Evolutionary conservation across 2,888 invertebrate genomes (phyloP), one percentile per base, ranked within the genome.

Genomic region (Meta bourneti): DNA sequence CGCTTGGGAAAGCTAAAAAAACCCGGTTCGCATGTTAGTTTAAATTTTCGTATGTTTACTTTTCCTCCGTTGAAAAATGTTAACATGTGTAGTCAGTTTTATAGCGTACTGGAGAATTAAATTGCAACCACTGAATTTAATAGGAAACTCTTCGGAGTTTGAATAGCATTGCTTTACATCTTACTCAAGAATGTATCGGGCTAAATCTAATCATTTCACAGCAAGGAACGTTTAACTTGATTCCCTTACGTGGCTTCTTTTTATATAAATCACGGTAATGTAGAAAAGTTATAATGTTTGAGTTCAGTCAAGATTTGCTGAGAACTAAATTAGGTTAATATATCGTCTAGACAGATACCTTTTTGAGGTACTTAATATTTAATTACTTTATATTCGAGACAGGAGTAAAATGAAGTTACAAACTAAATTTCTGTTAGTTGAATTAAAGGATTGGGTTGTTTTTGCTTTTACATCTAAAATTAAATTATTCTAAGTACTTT

Each of bases 41-140:
- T 34, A 84, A 84, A 84, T 52, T 74, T 72, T 52, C 54, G 61
- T 13, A 34, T 34, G 54, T 84, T 84, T 84, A 11, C 49, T 82
- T 61, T 82, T 54, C 7, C 48, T 48, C 20, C 20, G 9, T 16
- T 51, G 79, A 74, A 84, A 34, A 74, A 72, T 84, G 34, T 75
- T 84, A 84, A 51, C 61, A 74, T 52, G 13, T 54, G n/a, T 54
- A 74, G 9, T 72, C 34, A 74, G 72, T 74, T 61, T 72, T 54
- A 61, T 16, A 61, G 16, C 16, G 61, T 61, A 16, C 9, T 16
- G 7, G 13, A 16, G 61, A 61, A 61, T 61, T 61, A 61, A 61
- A 61, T 61, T 61, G 5, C 61, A 61, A 61, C 61, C 61, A 61
- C 61, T 61, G 61, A 61, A 9, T 61, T 61, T 61, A 61, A 61